Conservation (phyloP, 2,113 vertebrate species). For the Dipodomys ordii region DNA sequence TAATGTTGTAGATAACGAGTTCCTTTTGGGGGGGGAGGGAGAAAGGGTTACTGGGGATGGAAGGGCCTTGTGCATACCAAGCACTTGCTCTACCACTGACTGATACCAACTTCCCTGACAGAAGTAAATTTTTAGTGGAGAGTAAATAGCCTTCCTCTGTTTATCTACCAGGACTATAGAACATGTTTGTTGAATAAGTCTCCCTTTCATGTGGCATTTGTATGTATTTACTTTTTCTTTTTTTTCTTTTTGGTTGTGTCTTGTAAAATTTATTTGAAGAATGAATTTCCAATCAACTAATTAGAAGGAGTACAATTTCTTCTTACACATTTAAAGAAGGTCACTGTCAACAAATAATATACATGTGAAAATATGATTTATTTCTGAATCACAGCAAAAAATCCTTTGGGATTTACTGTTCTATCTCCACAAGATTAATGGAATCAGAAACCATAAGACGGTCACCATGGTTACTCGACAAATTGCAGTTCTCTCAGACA, state of each 20-base stretch:
- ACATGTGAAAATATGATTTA: conserved; percentile 73
- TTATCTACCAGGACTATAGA: neutral
- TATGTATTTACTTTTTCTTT: neutral
- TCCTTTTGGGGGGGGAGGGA: neutral
- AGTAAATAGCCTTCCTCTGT: neutral
- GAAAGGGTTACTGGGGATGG: neutral
- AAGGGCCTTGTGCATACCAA: neutral
- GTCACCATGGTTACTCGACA: conserved; percentile 81
- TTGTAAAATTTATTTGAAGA: neutral
- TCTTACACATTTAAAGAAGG: conserved; percentile 57
- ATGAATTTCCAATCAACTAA: neutral
- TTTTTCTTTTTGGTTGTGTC: neutral
- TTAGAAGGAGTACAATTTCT: neutral
- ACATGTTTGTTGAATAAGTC: neutral
- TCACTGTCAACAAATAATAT: conserved; percentile 47
- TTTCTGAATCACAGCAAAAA: conserved; percentile 57
- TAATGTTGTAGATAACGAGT: neutral
- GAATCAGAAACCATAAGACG: conserved; percentile 62
- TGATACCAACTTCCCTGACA: neutral
- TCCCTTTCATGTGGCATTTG: neutral
- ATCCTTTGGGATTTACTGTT: conserved; percentile 77
- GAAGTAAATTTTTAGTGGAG: neutral
- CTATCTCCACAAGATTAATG: conserved; percentile 74
- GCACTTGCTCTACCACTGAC: neutral
- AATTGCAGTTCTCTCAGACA: conserved; percentile 59